Base-by-base conservation (phyloP, 2,888 invertebrate species). In the Platycheirus albimanus region DNA sequence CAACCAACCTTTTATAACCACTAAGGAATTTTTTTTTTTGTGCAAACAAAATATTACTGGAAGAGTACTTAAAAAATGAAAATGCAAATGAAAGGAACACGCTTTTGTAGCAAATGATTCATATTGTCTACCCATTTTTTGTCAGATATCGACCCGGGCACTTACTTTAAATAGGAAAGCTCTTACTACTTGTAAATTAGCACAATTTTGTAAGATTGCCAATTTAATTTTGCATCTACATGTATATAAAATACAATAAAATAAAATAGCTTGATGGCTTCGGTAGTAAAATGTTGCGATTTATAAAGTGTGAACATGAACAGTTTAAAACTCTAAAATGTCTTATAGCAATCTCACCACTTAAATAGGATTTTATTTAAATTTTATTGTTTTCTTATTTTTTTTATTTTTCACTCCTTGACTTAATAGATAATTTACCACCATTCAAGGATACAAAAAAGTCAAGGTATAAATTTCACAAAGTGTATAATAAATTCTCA, bases 401-500 rank as follows among this genome's bases (percentile, higher is more conserved):
- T 5, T 36, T 36, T 41, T 13, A 13, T 41, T 13, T n/a, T 13
- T 2, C 38, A n/a, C 8, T 2, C 13, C 38, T 13, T 3, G 3
- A 3, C 3, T 10, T 13, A 13, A 41, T 3, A n/a, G 13, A 41
- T 5, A 41, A 13, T n/a, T n/a, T n/a, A n/a, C n/a, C n/a, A n/a
- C n/a, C 36, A 36, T n/a, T 3, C 36, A 36, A 10, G 10, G 5
- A 36, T n/a, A 36, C n/a, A 8, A 11, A 36, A 36, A 36, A 36
- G 3, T 36, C 6, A 24, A 33, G 30, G 30, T 38, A 69, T 56
- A 20, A 54, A 52, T 43, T 69, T 45, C 13, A 38, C 47, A 49
- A 47, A 36, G 56, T 54, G 56, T 56, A n/a, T 49, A 45, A 19
- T 56, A 51, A 49, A 66, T 45, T 61, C 13, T 4, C 43, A 28